Conservation (phyloP, 2,888 invertebrate genomes). For the Drosophila meridionalis region DNA sequence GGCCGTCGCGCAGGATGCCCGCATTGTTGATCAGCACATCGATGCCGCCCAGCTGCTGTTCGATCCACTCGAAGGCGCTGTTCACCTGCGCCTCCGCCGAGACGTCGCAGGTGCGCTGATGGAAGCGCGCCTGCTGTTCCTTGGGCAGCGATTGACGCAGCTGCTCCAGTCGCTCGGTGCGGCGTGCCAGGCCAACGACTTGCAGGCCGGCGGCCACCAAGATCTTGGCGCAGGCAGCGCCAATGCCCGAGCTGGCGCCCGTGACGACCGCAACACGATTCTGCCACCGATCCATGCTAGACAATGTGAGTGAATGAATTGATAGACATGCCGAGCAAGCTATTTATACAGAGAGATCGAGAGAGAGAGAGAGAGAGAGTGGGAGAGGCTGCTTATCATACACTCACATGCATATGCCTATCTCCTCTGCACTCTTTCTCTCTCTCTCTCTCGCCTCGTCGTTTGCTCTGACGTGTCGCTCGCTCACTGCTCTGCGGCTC, state of each 20-base stretch:
- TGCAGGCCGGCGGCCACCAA: constrained; percentile 86
- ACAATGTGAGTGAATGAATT: constrained; percentile 4
- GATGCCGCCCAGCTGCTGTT: constrained; percentile 86
- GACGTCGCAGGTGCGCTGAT: constrained; percentile 85
- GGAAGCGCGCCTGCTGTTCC: constrained; percentile 68
- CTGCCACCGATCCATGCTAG: constrained; percentile 81
- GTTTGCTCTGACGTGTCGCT: constrained; percentile 50
- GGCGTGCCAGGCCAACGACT: constrained; percentile 86
- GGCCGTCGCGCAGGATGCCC: constrained; percentile 83
- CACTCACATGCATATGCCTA: neutral
- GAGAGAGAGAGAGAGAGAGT: neutral
- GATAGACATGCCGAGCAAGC: neutral
- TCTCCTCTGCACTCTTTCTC: neutral
- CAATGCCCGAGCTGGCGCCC: constrained; percentile 88
- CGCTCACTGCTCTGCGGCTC: constrained; percentile 40
- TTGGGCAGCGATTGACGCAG: constrained; percentile 61
- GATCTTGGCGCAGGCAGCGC: constrained; percentile 85
- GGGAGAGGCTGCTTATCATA: constrained; percentile 27
- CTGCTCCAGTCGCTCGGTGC: constrained; percentile 72
- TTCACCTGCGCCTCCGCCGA: constrained; percentile 86
- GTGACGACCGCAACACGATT: constrained; percentile 88
- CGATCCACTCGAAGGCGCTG: constrained; percentile 86
- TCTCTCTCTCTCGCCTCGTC: neutral
- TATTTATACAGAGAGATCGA: constrained; percentile 25
- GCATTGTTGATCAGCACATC: constrained; percentile 88